Base-by-base conservation (phyloP, 2,888 invertebrate genomes). In the Dryococelus australis region DNA sequence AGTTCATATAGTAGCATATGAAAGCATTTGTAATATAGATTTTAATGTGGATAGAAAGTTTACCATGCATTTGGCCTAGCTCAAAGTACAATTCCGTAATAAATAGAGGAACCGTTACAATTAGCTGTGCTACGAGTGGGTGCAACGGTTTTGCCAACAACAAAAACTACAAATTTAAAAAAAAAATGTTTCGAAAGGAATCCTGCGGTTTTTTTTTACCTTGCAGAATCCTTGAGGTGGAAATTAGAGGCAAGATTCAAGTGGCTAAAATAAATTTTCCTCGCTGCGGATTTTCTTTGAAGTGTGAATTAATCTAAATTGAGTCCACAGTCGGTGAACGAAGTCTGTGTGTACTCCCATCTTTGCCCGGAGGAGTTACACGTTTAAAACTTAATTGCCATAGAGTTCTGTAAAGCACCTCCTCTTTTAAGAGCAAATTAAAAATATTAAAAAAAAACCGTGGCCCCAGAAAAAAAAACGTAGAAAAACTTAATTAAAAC, bases 221-320 rank as follows among this genome's bases (percentile, higher is more conserved):
- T 35, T 35, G 35, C 35, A 65, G n/a, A 65, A 24, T 24, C 20
- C 65, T 65, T 20, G 65, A 24, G 16, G n/a, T 65, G 65, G n/a
- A 65, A 65, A n/a, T 65, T 65, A 8, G n/a, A 65, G 65, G 65
- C 24, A 10, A n/a, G 65, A 65, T 3, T 65, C 65, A 65, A 65
- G 65, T 20, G 51, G 65, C 65, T 65, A 1, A n/a, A 24, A n/a
- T 65, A 9, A 65, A 65, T 65, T n/a, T 65, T 24, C 16, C 65
- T n/a, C n/a, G 65, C 65, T 20, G 24, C n/a, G n/a, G 8, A 65
- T 65, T 65, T 65, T 65, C 65, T 65, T 65, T 65, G n/a, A 65
- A 65, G 65, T 65, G 65, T 65, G 65, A 65, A 65, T 65, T 65
- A 65, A 65, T 65, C 65, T 65, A 65, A 65, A 65, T 65, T 8